Evolutionary conservation across 2,797 vertebrate genomes (phyloP).

Genomic region (Avahi laniger): DNA sequence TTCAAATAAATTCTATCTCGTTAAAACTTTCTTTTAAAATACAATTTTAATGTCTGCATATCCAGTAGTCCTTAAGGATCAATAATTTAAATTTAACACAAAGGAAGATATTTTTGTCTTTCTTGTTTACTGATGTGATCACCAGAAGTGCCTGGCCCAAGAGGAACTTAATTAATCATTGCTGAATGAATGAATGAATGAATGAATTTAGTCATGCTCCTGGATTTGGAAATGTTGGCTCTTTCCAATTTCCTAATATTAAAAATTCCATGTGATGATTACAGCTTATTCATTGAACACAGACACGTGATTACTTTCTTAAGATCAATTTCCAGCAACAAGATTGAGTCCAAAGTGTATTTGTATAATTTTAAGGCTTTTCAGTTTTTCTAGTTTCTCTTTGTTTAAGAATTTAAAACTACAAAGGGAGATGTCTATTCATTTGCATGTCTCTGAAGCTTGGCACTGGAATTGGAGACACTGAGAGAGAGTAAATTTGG

Average conservation of each 20-base stretch:
- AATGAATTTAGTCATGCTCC: background rate
- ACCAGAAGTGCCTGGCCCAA: background rate
- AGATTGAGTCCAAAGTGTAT: background rate
- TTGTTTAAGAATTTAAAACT: background rate
- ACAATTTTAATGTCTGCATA: background rate
- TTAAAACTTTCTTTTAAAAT: background rate
- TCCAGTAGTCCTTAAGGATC: background rate
- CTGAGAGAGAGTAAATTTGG: background rate
- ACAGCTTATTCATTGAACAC: background rate
- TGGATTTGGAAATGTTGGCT: background rate
- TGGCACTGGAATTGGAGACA: background rate
- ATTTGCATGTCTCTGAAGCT: background rate
- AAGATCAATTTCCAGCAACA: background rate
- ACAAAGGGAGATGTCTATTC: background rate
- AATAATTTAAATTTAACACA: background rate
- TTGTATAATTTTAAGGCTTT: background rate
- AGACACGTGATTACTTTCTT: background rate
- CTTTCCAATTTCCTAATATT: background rate
- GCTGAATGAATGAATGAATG: background rate
- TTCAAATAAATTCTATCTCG: background rate
- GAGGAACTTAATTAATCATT: background rate
- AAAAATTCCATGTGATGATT: background rate
- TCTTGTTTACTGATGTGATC: background rate
- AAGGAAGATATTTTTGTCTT: background rate
- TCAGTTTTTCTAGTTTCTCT: background rate